These are phyloP conservation scores for Vanessa tameamea DNA, from an alignment of 1,140 invertebrate genomes.

Conservation along the genomic window DNA sequence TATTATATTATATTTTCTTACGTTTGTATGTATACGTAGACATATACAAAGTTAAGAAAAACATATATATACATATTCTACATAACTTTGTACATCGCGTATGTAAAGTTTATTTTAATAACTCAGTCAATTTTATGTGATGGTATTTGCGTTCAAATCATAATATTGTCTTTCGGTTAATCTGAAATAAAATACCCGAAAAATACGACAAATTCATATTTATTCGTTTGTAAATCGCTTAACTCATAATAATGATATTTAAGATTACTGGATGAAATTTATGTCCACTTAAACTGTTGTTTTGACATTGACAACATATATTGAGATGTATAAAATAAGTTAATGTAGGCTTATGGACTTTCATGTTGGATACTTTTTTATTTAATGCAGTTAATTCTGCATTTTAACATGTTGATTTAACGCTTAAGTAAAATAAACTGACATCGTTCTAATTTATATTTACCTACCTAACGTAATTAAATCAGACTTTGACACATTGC, in stretches of 20 bases:
- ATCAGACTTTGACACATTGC: no score
- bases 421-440: no score
- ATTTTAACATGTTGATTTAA: no score
- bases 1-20: no score
- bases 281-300: neutral
- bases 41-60: no score
- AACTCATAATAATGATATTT: neutral
- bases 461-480: no score
- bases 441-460: no score
- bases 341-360: neutral
- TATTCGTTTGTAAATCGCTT: neutral
- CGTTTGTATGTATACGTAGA: no score
- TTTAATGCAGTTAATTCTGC: no score
- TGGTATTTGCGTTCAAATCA: slow-evolving; percentile 48
- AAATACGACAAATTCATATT: slow-evolving; percentile 38
- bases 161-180: slow-evolving; percentile 40
- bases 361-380: no score
- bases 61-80: no score
- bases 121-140: slow-evolving; percentile 29
- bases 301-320: neutral
- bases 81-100: no score
- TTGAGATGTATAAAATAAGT: neutral
- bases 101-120: slow-evolving; percentile 13
- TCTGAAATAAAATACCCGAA: neutral
- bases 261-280: neutral